Evolutionary conservation across 2,888 invertebrate genomes (phyloP).

Genomic region (Thalpophila matura): DNA sequence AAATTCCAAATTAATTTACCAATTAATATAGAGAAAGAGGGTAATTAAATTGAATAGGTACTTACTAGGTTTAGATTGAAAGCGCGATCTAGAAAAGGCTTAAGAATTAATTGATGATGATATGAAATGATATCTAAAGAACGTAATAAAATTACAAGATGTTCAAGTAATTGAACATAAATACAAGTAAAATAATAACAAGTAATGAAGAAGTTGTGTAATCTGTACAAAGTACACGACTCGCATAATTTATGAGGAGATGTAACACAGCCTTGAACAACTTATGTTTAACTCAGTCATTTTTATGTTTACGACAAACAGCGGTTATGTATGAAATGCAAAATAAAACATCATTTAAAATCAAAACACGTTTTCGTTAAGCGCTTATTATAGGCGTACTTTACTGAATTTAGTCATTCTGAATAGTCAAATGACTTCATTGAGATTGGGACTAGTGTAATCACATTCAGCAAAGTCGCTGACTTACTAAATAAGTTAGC

Average conservation of each 20-base stretch:
- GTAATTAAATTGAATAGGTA: no score
- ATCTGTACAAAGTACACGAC: conserved; percentile 41
- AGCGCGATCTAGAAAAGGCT: background rate
- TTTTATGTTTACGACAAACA: conserved; percentile 45
- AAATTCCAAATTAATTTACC: no score
- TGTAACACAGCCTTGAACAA: conserved; percentile 49
- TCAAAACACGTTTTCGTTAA: conserved; percentile 14
- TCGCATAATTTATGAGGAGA: conserved; percentile 48
- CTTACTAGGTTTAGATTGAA: background rate
- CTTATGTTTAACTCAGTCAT: conserved; percentile 23
- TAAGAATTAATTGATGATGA: no score
- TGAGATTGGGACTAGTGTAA: no score
- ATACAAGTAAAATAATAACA: conserved; percentile 45
- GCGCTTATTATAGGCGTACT: no score
- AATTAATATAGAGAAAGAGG: no score
- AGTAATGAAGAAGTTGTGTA: conserved; percentile 55
- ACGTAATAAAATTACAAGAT: conserved; percentile 23
- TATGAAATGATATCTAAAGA: background rate
- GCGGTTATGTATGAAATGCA: conserved; percentile 26
- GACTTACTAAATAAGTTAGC: no score
- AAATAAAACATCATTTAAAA: conserved; percentile 25
- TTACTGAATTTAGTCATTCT: no score
- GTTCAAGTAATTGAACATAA: conserved; percentile 39
- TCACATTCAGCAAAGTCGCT: no score
- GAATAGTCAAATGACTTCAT: no score